phyloP scores from a whole-genome alignment of 2,113 vertebrate genomes.

The Campylorhamphus procurvoides region DNA sequence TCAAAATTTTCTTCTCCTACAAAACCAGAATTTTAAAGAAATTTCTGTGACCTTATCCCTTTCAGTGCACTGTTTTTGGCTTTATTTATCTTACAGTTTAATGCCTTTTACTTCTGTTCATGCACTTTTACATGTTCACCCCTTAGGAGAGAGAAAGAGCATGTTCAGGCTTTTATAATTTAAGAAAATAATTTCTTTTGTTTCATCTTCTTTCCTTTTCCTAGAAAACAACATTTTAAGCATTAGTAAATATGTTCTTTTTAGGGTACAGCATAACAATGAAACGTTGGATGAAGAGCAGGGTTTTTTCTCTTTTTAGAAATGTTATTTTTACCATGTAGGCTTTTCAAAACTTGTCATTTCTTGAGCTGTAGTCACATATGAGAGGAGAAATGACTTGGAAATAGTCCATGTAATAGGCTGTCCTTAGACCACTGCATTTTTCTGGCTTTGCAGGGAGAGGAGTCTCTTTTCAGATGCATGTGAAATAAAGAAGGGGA shows the following conservation, averaged over 20 bases:
- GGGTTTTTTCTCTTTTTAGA: not conserved
- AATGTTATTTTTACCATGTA: not conserved
- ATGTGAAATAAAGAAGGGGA: not conserved
- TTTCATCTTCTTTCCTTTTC: not conserved
- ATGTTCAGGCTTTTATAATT: not conserved
- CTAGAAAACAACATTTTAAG: not conserved
- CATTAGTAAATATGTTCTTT: not conserved
- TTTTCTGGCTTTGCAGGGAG: not conserved
- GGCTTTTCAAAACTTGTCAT: not conserved
- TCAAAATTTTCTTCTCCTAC: not conserved
- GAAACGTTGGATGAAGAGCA: not conserved
- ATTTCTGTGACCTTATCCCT: not conserved
- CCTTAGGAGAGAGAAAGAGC: not conserved
- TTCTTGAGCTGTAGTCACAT: not conserved
- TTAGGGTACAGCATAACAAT: not conserved
- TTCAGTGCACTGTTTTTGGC: not conserved
- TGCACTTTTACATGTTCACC: not conserved
- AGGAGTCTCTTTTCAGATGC: not conserved
- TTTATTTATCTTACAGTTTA: not conserved
- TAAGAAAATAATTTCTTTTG: not conserved
- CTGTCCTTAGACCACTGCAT: not conserved
- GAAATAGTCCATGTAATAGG: not conserved
- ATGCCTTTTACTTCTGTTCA: conserved; percentile 3
- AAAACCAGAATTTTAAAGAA: not conserved
- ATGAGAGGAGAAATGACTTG: not conserved